A percentile compares a stretch with the other conserved stretches of the same genome.
Evolutionary conservation across 2,113 vertebrate genomes (phyloP).

Genomic region (Vidua chalybeata): DNA sequence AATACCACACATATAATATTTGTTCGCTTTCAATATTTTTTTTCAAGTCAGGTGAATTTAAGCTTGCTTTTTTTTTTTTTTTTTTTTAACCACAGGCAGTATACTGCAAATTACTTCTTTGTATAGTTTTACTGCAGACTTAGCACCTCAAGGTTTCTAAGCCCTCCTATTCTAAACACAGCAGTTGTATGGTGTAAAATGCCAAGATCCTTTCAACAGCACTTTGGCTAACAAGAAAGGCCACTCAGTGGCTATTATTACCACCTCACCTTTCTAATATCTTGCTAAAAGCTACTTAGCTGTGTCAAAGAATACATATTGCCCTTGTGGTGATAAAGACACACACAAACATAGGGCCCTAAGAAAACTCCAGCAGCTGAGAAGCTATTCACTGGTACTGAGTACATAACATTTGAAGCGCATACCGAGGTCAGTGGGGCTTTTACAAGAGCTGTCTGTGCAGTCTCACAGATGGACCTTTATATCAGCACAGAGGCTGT

Average conservation of each 20-base stretch:
- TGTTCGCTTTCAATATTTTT: background rate
- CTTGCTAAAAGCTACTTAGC: conserved; percentile 42
- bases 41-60: background rate
- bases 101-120: background rate
- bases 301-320: background rate
- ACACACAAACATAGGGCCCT: background rate
- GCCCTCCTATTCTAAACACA: background rate
- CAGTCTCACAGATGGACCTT: conserved; percentile 41
- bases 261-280: background rate
- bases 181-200: background rate
- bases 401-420: background rate
- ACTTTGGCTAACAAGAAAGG: background rate
- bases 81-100: background rate
- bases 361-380: background rate
- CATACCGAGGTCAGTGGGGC: background rate
- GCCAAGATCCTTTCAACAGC: background rate
- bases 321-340: background rate
- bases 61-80: background rate
- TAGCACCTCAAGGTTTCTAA: background rate
- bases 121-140: background rate
- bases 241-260: background rate
- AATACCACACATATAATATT: background rate
- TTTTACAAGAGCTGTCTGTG: conserved; percentile 50
- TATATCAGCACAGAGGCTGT: conserved; percentile 15
- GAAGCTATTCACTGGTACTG: background rate